phyloP scores from a whole-genome alignment of 2,797 vertebrate genomes.

The Paratrypauchen microcephalus region DNA sequence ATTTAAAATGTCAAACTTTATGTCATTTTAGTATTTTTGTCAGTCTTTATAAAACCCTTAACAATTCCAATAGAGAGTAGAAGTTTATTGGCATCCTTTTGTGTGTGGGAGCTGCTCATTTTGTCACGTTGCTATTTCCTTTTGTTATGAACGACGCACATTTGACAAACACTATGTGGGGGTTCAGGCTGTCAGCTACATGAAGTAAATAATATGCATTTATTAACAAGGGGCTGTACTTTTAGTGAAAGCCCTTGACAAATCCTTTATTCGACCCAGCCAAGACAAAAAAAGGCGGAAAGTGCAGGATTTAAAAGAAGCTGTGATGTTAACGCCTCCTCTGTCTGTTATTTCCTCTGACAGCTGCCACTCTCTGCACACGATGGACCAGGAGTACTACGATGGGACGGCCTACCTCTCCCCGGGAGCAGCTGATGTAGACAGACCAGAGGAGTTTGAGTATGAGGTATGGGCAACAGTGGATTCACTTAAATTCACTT shows the following conservation, averaged over 20 bases:
- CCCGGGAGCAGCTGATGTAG: constrained; percentile 85
- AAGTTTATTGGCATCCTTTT: constrained; percentile 44
- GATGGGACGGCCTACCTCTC: constrained; percentile 91
- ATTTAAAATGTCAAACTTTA: not conserved
- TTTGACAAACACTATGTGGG: constrained; percentile 60
- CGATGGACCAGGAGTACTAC: constrained; percentile 91
- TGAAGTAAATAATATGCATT: constrained; percentile 60
- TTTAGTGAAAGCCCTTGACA: constrained; percentile 66
- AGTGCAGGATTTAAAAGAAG: constrained; percentile 38
- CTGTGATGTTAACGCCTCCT: constrained; percentile 32
- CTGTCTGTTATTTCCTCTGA: constrained; percentile 23
- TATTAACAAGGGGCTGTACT: constrained; percentile 66
- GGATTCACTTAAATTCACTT: no score
- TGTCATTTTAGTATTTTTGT: constrained; percentile 1
- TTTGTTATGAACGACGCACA: constrained; percentile 55
- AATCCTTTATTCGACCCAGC: constrained; percentile 62
- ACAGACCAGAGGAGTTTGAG: constrained; percentile 93
- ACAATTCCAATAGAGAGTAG: constrained; percentile 23
- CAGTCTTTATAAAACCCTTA: constrained; percentile 25
- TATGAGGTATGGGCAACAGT: constrained; percentile 87
- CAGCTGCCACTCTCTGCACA: constrained; percentile 96
- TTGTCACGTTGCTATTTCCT: constrained; percentile 63
- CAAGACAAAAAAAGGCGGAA: constrained; percentile 53
- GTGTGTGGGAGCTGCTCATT: constrained; percentile 57
- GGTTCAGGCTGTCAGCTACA: constrained; percentile 59